Evolutionary conservation across 2,888 invertebrate genomes (phyloP), one percentile per base, ranked within the genome.

Genomic region (Flexamia atlantica): DNA sequence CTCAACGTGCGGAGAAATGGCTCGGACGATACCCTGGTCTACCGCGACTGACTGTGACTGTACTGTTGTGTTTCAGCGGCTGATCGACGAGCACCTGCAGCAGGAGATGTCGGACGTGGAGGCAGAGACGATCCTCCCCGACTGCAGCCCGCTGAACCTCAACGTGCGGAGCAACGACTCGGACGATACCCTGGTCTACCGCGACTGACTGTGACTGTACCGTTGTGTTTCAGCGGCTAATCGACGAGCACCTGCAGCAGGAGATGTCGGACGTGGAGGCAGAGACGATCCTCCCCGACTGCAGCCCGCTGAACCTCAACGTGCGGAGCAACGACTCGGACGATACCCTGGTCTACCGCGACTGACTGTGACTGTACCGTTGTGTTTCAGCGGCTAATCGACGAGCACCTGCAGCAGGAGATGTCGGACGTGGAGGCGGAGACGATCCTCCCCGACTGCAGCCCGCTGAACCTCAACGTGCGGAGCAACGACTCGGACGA

Each of bases 391-490:
- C 74, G 23, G 23, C 14, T 57, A 32, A 23, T 50, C 28, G 68
- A 50, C 64, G 60, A 28, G 4, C 64, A 64, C 14, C 14, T 79
- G 30, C 53, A 57, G 17, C 25, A 79, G 53, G 50, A 28, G 30
- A 50, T 79, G 36, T 79, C 79, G 25, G 82, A 79, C 10, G 82
- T 32, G 25, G 85, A 86, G 28, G 81, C 86, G 36, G 86, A 84
- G 17, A 82, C 83, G 46, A 82, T 86, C 28, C 82, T 86, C 23
- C 83, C 85, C 25, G 84, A 84, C 46, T 72, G 83, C 17, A 83
- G 86, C 28, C 87, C 88, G 20, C 84, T 87, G 0, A 86, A 87
- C 76, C 85, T 88, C n/a, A 87, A 88, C 76, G 85, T 87, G 76
- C 72, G 87, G 60, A 79, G 84, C 70, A 83, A 85, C 60, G 86